Percentiles rank a stretch among this genome's conserved stretches.
Evolutionary conservation across 2,888 invertebrate genomes (phyloP).

Genomic region (Aleiodes alternator): DNA sequence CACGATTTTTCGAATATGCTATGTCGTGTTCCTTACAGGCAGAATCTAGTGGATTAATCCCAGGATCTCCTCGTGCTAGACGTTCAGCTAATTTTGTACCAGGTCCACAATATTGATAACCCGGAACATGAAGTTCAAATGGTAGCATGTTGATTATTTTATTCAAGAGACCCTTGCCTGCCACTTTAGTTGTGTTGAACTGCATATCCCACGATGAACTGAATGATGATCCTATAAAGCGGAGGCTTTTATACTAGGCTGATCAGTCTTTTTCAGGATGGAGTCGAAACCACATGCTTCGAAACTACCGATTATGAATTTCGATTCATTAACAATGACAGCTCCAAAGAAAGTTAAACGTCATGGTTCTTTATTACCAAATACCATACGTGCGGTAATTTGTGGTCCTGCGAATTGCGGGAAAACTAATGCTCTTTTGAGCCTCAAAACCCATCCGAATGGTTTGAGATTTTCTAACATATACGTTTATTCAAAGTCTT

Average conservation of each 20-base stretch:
- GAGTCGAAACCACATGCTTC: not conserved
- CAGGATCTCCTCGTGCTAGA: constrained; percentile 9
- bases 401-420: constrained; percentile 46
- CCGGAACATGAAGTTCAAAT: constrained; percentile 54
- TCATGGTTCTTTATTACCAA: constrained; percentile 23
- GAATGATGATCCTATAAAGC: not conserved
- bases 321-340: not conserved
- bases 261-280: constrained; percentile 1
- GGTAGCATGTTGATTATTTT: constrained; percentile 52
- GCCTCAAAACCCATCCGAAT: constrained; percentile 49
- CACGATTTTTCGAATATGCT: constrained; percentile 53
- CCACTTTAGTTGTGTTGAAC: not conserved
- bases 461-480: constrained; percentile 54
- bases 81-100: too few relatives aligned
- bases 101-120: constrained; percentile 57
- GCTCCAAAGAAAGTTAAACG: not conserved
- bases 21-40: constrained; percentile 60
- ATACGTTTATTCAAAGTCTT: constrained; percentile 60
- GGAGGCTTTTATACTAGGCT: not conserved
- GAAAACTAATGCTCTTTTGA: constrained; percentile 53
- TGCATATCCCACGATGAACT: not conserved
- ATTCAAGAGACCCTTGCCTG: constrained; percentile 46
- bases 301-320: not conserved
- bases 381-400: not conserved
- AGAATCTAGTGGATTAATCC: constrained; percentile 59